Conservation (phyloP, 2,113 vertebrate genomes). For the Amblyornis subalaris region DNA sequence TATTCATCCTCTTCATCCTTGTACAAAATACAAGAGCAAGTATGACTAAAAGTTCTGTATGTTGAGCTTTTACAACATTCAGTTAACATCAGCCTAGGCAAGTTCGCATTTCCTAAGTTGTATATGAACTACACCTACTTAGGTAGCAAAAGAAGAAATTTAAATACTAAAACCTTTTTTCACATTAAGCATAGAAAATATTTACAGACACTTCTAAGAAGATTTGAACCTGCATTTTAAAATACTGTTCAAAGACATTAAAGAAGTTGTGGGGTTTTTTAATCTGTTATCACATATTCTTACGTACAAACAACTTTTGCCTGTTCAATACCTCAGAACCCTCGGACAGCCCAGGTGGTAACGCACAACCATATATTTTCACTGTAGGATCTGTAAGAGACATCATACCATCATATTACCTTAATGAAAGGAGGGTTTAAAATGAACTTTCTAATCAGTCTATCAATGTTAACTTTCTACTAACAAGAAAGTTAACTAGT, state of each 20-base stretch:
- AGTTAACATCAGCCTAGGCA: neutral
- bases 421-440: neutral
- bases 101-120: neutral
- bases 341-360: slow-evolving; percentile 78
- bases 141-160: neutral
- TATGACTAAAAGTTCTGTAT: neutral
- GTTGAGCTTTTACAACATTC: neutral
- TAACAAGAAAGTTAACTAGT: neutral
- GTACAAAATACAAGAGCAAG: neutral
- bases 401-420: neutral
- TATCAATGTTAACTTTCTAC: neutral
- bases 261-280: neutral
- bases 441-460: neutral
- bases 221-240: neutral
- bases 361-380: slow-evolving; percentile 74
- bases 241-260: neutral
- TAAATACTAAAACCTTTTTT: neutral
- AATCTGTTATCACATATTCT: neutral
- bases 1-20: slow-evolving; percentile 85
- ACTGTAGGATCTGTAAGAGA: slow-evolving; percentile 64
- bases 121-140: neutral
- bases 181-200: neutral
- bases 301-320: neutral
- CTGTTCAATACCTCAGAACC: slow-evolving; percentile 80
- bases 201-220: neutral